phyloP scores from a whole-genome alignment of 1,140 invertebrate species.

The Platorchestia sp. region DNA sequence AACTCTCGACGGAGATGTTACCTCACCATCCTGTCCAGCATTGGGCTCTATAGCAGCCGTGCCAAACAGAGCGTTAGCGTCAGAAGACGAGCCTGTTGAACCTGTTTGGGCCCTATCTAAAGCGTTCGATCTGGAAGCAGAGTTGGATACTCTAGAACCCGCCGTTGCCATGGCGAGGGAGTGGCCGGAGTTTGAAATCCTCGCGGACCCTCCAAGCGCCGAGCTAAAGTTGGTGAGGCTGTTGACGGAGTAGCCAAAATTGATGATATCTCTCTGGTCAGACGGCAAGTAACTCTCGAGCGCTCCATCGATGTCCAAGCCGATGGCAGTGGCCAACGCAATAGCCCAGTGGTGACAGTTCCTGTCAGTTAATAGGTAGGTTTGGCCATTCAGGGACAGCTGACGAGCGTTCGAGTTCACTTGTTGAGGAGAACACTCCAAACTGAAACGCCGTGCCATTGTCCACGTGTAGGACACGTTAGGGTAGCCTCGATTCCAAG shows the following conservation, averaged over 20 bases:
- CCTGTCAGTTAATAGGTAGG: neutral
- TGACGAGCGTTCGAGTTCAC: neutral
- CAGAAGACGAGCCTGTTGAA: neutral
- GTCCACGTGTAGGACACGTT: conserved; percentile 1
- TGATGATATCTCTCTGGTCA: neutral
- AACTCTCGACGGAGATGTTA: neutral
- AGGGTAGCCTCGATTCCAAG: conserved; percentile 32
- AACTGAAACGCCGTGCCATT: neutral
- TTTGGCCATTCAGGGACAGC: neutral
- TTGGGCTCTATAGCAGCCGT: neutral
- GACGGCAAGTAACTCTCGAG: neutral
- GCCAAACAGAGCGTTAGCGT: neutral
- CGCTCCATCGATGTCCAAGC: neutral
- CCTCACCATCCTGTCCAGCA: neutral
- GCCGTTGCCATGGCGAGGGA: neutral
- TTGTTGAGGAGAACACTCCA: conserved; percentile 10
- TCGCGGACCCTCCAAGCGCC: neutral
- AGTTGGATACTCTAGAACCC: neutral
- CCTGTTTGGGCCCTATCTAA: neutral
- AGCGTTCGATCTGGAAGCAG: neutral
- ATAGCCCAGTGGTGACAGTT: conserved; percentile 51
- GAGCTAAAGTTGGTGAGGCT: neutral
- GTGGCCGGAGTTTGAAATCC: neutral
- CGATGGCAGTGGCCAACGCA: neutral
- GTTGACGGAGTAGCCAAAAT: conserved; percentile 33